Evolutionary conservation across 2,888 invertebrate species (phyloP), one percentile per base, ranked within the genome.

Genomic region (Drosophila imparisetae): DNA sequence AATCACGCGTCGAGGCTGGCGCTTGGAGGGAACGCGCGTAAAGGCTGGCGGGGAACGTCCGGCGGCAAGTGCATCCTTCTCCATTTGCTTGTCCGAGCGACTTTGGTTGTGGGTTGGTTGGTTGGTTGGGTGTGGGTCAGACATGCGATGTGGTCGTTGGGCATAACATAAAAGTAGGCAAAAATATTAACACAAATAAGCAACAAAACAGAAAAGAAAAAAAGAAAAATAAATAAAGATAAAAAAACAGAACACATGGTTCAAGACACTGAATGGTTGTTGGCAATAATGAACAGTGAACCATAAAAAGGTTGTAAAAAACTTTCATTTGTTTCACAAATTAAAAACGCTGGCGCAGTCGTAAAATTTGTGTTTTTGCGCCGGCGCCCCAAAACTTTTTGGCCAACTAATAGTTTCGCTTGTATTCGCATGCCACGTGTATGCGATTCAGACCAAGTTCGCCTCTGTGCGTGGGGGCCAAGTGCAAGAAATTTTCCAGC

Each of bases 11-110:
- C 96, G 94, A 74, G 95, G 95, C 90, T 95, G 96, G 76, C 97
- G 94, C 69, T 96, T 94, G 83, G 96, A 97, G 52, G 97, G 96
- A 15, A 96, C 96, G 80, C 97, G 94, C 63, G 96, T 96, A 93
- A 97, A 97, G 72, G 95, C 94, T 52, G 96, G 96, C 69, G 96
- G 96, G 59, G 95, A 95, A 61, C 95, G 93, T 64, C 94, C 92
- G 76, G 92, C 89, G 67, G 92, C 91, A 66, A 92, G 90, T 77
- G 92, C 92, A 91, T 93, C 93, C 91, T 93, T 93, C 73, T 92
- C 86, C 63, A 79, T 75, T 72, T 75, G 83, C 84, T 87, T 87
- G 80, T 87, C 86, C 80, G 86, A 74, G 55, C 86, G 86, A 83
- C 89, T 89, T 74, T 74, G 66, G 66, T 69, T 52, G 66, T 69